A percentile compares a stretch with the other conserved stretches of the same genome.
These are phyloP conservation scores for Cebus imitator DNA, from an alignment of 2,113 vertebrate species.

Conservation along the genomic window DNA sequence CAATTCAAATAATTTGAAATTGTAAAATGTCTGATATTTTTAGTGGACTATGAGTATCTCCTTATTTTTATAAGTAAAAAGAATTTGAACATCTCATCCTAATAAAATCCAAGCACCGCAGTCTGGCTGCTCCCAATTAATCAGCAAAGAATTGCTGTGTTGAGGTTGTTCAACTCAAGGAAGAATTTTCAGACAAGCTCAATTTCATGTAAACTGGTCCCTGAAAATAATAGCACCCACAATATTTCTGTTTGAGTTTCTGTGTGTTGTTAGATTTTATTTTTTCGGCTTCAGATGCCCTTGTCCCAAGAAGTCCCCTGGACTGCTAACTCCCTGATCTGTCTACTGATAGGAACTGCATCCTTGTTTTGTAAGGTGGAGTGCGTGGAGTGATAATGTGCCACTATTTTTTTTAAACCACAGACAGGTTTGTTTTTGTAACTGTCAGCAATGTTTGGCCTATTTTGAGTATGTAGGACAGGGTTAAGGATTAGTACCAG, in stretches of 20 bases:
- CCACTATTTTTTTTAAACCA: slow-evolving; percentile 57
- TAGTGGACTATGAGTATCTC: neutral
- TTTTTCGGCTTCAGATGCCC: neutral
- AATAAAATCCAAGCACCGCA: neutral
- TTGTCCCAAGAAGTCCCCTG: neutral
- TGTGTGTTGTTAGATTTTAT: neutral
- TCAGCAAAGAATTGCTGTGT: neutral
- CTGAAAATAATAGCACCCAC: slow-evolving; percentile 21
- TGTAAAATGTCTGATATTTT: neutral
- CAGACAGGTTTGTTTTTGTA: slow-evolving; percentile 84
- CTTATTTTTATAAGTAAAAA: slow-evolving; percentile 9
- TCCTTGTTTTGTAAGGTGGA: slow-evolving; percentile 36
- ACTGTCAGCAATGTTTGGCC: slow-evolving; percentile 87
- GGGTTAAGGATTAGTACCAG: slow-evolving; percentile 88
- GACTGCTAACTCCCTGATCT: slow-evolving; percentile 2
- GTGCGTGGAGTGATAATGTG: slow-evolving; percentile 24
- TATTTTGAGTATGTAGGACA: slow-evolving; percentile 91
- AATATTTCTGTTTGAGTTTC: neutral
- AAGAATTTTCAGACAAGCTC: slow-evolving; percentile 5
- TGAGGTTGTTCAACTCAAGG: neutral
- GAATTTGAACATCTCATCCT: neutral
- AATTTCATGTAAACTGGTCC: neutral
- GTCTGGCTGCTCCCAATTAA: neutral
- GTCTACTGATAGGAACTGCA: neutral
- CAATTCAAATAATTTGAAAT: neutral